A percentile compares a stretch with the other conserved stretches of the same genome.
phyloP scores from a whole-genome alignment of 2,797 vertebrate genomes.

The Philypnodon macrostomus region DNA sequence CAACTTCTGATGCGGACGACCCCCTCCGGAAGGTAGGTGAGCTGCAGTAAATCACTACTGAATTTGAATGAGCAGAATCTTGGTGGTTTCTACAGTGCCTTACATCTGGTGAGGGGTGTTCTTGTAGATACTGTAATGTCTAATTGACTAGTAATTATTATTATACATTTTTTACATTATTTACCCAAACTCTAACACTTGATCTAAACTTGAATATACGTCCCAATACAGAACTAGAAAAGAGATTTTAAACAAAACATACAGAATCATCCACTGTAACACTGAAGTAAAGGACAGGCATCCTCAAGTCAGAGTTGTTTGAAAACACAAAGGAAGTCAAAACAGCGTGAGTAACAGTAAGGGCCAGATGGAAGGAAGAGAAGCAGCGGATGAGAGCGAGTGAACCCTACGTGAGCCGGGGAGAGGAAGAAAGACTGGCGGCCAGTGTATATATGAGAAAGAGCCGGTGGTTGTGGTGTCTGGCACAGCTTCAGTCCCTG shows the following conservation, averaged over 20 bases:
- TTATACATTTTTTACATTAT: no score
- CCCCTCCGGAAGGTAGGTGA: no score
- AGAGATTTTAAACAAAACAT: background rate
- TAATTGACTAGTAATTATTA: no score
- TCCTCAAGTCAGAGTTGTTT: slow-evolving; percentile 25
- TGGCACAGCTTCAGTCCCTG: slow-evolving; percentile 71
- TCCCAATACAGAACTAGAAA: no score
- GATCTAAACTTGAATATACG: no score
- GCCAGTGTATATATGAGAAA: slow-evolving; percentile 53
- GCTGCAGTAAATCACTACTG: no score
- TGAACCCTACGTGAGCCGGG: slow-evolving; percentile 28
- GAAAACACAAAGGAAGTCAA: slow-evolving; percentile 34
- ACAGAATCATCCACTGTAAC: background rate
- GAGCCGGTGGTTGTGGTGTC: slow-evolving; percentile 61
- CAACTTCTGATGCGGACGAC: no score
- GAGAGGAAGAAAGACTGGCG: background rate
- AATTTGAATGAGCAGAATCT: no score
- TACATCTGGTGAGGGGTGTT: no score
- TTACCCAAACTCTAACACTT: no score
- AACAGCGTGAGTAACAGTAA: slow-evolving; percentile 23
- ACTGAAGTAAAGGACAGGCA: slow-evolving; percentile 10
- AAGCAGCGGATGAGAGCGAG: slow-evolving; percentile 35
- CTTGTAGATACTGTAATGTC: no score
- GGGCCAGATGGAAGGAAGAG: slow-evolving; percentile 43
- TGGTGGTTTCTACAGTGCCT: no score